phyloP scores from a whole-genome alignment of 2,113 vertebrate genomes.

The Microtus pennsylvanicus region DNA sequence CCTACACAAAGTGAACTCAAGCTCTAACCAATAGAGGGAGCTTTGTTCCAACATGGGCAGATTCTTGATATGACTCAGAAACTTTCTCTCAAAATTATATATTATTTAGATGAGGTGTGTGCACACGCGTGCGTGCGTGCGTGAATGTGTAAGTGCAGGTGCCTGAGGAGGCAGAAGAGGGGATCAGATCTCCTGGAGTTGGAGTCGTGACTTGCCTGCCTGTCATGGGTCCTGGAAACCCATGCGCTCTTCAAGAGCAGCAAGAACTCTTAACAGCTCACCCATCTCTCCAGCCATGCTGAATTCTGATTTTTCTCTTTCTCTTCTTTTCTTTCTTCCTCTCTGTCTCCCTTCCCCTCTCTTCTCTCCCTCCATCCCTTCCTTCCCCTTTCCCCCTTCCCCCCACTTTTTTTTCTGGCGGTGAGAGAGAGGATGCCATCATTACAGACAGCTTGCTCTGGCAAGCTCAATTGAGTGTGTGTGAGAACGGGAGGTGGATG shows the following conservation, averaged over 20 bases:
- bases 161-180: not conserved
- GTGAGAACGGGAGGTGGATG: too few species aligned
- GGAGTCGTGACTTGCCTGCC: not conserved
- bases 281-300: not conserved
- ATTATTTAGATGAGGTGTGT: not conserved
- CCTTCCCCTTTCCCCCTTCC: not conserved
- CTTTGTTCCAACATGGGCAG: not conserved
- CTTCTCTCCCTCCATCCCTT: too few species aligned
- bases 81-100: not conserved
- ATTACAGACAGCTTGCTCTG: too few species aligned
- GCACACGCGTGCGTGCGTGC: accelerated
- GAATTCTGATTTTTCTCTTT: not conserved
- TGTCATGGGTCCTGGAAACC: not conserved
- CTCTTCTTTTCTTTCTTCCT: too few species aligned
- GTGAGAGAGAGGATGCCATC: too few species aligned
- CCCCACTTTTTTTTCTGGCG: too few species aligned
- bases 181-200: not conserved
- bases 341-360: not conserved
- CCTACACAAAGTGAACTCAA: not conserved
- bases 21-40: not conserved
- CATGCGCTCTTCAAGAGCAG: not conserved
- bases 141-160: accelerated
- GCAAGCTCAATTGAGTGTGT: too few species aligned
- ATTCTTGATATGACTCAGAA: not conserved
- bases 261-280: not conserved